A percentile compares a stretch with the other conserved stretches of the same genome.
These are phyloP conservation scores for Dermochelys coriacea DNA, from an alignment of 2,797 vertebrate species.

Conservation along the genomic window DNA sequence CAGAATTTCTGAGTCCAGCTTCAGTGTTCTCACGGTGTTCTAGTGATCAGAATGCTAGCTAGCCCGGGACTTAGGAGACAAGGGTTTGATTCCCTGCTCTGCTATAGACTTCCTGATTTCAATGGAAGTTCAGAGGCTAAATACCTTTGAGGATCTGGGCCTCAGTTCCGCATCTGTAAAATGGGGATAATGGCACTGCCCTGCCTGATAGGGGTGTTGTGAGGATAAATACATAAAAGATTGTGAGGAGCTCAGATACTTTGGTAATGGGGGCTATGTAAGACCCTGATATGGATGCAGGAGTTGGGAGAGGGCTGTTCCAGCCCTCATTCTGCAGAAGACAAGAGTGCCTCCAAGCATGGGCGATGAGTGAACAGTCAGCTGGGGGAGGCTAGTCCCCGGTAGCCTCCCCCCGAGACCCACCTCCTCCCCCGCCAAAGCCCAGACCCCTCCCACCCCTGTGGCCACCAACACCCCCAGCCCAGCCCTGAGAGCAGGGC, in stretches of 20 bases:
- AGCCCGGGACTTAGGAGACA: not conserved
- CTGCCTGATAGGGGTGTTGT: not conserved
- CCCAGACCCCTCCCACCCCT: no score
- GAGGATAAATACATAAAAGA: not conserved
- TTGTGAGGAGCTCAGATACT: accelerated
- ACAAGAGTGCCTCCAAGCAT: not conserved
- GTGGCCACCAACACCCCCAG: no score
- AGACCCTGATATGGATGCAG: conserved; percentile 25
- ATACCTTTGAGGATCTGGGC: not conserved
- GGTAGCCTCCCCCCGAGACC: accelerated
- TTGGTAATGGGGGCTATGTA: not conserved
- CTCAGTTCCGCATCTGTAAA: not conserved
- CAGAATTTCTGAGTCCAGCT: not conserved
- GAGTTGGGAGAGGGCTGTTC: not conserved
- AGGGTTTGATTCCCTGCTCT: not conserved
- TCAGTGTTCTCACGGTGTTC: not conserved
- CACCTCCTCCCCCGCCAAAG: not conserved
- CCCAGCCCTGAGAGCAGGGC: no score
- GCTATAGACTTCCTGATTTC: not conserved
- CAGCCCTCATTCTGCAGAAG: conserved; percentile 1
- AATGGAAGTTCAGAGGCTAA: not conserved
- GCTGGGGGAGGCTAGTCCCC: no score
- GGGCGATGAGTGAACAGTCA: no score
- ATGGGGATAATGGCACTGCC: not conserved
- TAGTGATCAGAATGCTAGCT: accelerated